Base-by-base conservation (phyloP, 2,797 vertebrate species). In the Sebastes cheni region DNA sequence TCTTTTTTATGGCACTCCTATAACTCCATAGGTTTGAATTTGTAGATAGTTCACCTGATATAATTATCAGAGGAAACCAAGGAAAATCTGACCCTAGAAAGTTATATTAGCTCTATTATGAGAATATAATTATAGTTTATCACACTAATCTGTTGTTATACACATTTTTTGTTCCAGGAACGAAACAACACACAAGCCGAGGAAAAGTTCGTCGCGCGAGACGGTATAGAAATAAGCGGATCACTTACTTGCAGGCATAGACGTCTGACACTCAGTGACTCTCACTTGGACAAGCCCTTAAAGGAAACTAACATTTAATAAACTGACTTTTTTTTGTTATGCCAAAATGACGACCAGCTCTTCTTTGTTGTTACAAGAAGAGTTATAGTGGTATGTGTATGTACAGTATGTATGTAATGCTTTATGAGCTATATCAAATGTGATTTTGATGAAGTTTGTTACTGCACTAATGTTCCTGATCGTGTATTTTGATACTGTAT, bases 101-200 rank as follows among this genome's bases (percentile, higher is more conserved):
- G 16, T 30, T 62, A 27, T n/a, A 39, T 59, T 67, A 68, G 12
- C 46, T 59, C 58, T 59, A 58, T 70, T 29, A 23, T 27, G 56
- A 77, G 7, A 5, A 16, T 14, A 32, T 2, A 75, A 10, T 34
- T 25, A 13, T 1, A 73, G 59, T 2, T 22, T 18, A 32, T 64
- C 10, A 27, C 46, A 60, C 79, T 92, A 81, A 93, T 83, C 8
- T 13, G n/a, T 32, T 75, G 11, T 79, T 67, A 0, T 34, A 23
- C 5, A 18, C 5, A 11, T 66, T 59, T 66, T 77, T 82, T 65
- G 1, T 89, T 92, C 34, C 90, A 93, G 94, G 77, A 52, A 46
- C 9, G 10, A 94, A 85, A 74, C 90, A 72, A 56, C n/a, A 5
- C 39, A 1, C 4, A 18, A 6, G 1, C 52, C 42, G 12, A 54